Evolutionary conservation across 2,113 vertebrate genomes (phyloP).

Genomic region (Engraulis encrasicolus): DNA sequence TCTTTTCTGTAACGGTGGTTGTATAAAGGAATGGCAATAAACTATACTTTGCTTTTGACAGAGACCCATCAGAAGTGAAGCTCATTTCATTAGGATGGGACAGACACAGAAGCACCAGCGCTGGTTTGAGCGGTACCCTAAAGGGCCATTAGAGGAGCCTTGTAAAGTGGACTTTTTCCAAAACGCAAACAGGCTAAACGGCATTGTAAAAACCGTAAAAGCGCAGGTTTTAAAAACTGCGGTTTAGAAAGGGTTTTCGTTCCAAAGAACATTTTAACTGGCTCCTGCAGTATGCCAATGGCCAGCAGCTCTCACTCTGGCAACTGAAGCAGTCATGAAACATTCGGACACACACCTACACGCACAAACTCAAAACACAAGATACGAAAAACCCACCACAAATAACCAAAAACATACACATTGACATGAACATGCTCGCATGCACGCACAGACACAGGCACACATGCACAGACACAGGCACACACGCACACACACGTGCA

Average conservation of each 20-base stretch:
- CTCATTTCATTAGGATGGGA: neutral
- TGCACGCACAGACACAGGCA: too few relatives aligned
- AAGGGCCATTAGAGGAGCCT: neutral
- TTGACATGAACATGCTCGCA: neutral
- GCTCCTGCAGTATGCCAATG: neutral
- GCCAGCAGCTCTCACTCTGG: neutral
- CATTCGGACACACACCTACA: neutral
- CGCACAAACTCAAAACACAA: too few relatives aligned
- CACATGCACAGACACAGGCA: too few relatives aligned
- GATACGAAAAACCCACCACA: too few relatives aligned
- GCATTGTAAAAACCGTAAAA: conserved; percentile 11
- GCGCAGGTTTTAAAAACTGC: neutral
- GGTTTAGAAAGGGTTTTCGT: neutral
- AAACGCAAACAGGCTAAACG: neutral
- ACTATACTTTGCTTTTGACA: too few relatives aligned
- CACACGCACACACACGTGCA: too few relatives aligned
- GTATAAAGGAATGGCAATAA: too few relatives aligned
- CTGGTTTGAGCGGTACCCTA: neutral
- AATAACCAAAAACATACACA: neutral
- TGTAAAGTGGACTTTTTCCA: neutral
- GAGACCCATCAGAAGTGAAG: too few relatives aligned
- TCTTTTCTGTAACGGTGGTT: too few relatives aligned
- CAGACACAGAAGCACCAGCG: neutral
- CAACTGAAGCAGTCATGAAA: neutral
- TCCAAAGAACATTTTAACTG: neutral